These are phyloP conservation scores for Archips crataeganus DNA, from an alignment of 2,888 invertebrate species.

Conservation along the genomic window DNA sequence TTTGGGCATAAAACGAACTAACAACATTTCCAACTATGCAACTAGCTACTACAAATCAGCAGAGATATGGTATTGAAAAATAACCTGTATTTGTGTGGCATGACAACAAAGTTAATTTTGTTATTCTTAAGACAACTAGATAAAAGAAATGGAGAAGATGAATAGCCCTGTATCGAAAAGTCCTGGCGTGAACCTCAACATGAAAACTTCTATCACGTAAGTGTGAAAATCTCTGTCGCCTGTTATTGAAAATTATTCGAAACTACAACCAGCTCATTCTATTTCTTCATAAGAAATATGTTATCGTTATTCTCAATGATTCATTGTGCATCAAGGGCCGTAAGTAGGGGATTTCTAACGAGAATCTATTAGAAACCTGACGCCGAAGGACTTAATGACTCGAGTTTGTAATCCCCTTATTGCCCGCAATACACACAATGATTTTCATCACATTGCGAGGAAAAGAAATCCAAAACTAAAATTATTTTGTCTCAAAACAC, in stretches of 20 bases:
- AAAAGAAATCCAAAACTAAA: no score
- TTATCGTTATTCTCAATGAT: no score
- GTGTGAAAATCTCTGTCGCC: conserved; percentile 47
- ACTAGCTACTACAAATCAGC: background rate
- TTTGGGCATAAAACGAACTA: background rate
- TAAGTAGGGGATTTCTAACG: no score
- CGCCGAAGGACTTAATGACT: no score
- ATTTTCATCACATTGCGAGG: no score
- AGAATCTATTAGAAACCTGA: no score
- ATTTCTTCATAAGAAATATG: background rate
- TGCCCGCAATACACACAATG: no score
- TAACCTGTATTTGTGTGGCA: background rate
- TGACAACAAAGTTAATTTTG: background rate
- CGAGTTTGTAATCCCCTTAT: no score
- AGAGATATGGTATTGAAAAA: background rate
- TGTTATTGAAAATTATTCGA: background rate
- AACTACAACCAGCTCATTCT: conserved; percentile 10
- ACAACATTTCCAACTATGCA: background rate
- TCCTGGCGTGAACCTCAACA: conserved; percentile 52
- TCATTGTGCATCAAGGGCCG: no score
- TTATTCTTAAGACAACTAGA: background rate
- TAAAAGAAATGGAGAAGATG: conserved; percentile 53
- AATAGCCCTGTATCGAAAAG: conserved; percentile 58
- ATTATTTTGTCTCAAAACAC: no score
- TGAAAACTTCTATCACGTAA: conserved; percentile 77